Percentiles rank a stretch among this genome's conserved stretches.
These are phyloP conservation scores for Macrotrachela quadricornifera DNA, from an alignment of 1,140 invertebrate species.

Conservation along the genomic window DNA sequence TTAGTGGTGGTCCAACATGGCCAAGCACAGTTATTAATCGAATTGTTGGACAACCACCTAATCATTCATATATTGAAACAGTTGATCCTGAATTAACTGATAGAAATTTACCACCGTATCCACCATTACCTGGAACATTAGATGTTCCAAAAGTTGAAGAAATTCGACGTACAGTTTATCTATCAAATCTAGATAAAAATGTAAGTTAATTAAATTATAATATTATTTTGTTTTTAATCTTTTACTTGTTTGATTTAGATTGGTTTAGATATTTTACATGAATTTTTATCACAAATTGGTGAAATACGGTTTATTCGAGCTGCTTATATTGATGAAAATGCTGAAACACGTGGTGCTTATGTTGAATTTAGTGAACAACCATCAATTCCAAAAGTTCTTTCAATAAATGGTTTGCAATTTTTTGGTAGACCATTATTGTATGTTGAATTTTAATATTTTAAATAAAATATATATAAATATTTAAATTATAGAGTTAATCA, in stretches of 20 bases:
- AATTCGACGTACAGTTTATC: conserved; percentile 8
- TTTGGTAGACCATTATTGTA: not conserved
- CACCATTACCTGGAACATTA: not conserved
- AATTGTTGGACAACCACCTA: not conserved
- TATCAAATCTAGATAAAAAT: conserved; percentile 3
- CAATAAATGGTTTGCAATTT: conserved; percentile 5
- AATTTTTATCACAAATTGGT: conserved; percentile 8
- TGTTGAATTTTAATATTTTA: too few species aligned
- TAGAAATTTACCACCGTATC: conserved; percentile 1
- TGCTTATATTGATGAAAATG: conserved; percentile 1
- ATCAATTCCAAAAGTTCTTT: conserved; percentile 5
- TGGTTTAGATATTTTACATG: not conserved
- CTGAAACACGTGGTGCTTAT: not conserved
- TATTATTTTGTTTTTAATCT: too few species aligned
- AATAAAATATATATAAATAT: too few species aligned
- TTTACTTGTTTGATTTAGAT: too few species aligned
- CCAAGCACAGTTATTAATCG: conserved; percentile 1
- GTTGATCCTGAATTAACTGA: conserved; percentile 2
- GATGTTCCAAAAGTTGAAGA: conserved; percentile 1
- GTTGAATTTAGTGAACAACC: conserved; percentile 9
- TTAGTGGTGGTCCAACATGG: conserved; percentile 5
- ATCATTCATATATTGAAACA: conserved; percentile 2
- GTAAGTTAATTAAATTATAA: too few species aligned
- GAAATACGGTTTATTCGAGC: conserved; percentile 8
- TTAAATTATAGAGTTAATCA: too few species aligned